A percentile compares a stretch with the other conserved stretches of the same genome.
These are phyloP conservation scores for Prosapia bicincta DNA, from an alignment of 2,888 invertebrate species.

Conservation along the genomic window DNA sequence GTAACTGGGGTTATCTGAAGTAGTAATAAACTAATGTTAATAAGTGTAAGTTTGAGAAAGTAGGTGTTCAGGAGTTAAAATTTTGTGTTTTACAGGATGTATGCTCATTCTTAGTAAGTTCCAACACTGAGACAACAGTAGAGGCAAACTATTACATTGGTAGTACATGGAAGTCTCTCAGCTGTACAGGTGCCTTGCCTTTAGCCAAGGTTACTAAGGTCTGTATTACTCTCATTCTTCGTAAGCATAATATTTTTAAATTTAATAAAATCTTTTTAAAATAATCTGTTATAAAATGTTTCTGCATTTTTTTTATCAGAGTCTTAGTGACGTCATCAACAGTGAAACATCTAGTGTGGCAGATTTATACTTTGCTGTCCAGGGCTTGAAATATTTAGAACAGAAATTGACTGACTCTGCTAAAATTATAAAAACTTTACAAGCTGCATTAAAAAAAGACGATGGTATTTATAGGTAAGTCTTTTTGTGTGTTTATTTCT, in stretches of 20 bases:
- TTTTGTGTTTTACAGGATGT: conserved; percentile 46
- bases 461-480: conserved; percentile 68
- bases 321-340: conserved; percentile 51
- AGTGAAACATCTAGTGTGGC: conserved; percentile 62
- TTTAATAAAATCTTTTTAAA: too few relatives aligned
- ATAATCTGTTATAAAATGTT: too few relatives aligned
- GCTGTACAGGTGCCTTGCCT: conserved; percentile 54
- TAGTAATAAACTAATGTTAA: too few relatives aligned
- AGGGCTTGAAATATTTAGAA: conserved; percentile 64
- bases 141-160: conserved; percentile 61
- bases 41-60: too few relatives aligned
- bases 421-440: conserved; percentile 68
- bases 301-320: conserved; percentile 9
- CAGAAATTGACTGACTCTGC: conserved; percentile 58
- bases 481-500: conserved; percentile 30
- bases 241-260: too few relatives aligned
- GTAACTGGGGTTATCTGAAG: too few relatives aligned
- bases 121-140: conserved; percentile 45
- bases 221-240: too few relatives aligned
- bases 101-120: conserved; percentile 49
- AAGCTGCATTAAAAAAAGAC: conserved; percentile 78
- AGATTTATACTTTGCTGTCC: conserved; percentile 72
- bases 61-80: too few relatives aligned
- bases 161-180: conserved; percentile 58
- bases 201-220: conserved; percentile 50